Evolutionary conservation across 2,113 vertebrate species (phyloP), one percentile per base, ranked within the genome.

Genomic region (Lutjanus erythropterus): DNA sequence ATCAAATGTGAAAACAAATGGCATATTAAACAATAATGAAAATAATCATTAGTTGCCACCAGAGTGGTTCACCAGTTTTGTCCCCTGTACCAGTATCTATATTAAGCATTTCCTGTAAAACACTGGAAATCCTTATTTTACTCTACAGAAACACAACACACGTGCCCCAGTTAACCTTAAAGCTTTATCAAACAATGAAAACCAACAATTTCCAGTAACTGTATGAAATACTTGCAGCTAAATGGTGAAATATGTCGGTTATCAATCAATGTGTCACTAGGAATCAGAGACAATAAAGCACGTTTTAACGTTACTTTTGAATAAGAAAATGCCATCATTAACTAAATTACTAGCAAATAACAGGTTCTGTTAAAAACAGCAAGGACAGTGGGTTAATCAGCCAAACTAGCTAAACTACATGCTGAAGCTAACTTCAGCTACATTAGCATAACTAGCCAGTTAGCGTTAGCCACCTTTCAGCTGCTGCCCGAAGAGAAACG

Each of bases 391-490:
- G 5, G 25, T 5, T 33, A 14, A 9, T 16, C 3, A 29, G 5
- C 1, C 1, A 0, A 1, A 1, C 56, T 19, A 52, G 19, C 62
- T n/a, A 4, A 74, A 19, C 8, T 2, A 8, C 42, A 53, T 5
- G 49, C 35, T 44, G 6, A 3, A 31, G n/a, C 44, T 23, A n/a
- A 50, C 41, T 41, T 12, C 35, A 35, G 19, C 1, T 35, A 59
- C 21, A 21, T 58, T 52, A 70, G 31, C 52, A 60, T 4, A 9
- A 44, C n/a, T 85, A 83, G 67, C 69, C 31, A n/a, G 7, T 81
- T 91, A 89, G 78, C 90, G 82, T 81, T n/a, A 69, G 25, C 31
- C 42, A 93, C 92, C 89, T 93, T 86, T 91, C 78, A 39, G 88
- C 52, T 56, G 82, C 52, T 64, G 86, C 23, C 53, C 89, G 77